Conservation (phyloP, 2,888 invertebrate genomes). For the Drosophila mettleri region DNA sequence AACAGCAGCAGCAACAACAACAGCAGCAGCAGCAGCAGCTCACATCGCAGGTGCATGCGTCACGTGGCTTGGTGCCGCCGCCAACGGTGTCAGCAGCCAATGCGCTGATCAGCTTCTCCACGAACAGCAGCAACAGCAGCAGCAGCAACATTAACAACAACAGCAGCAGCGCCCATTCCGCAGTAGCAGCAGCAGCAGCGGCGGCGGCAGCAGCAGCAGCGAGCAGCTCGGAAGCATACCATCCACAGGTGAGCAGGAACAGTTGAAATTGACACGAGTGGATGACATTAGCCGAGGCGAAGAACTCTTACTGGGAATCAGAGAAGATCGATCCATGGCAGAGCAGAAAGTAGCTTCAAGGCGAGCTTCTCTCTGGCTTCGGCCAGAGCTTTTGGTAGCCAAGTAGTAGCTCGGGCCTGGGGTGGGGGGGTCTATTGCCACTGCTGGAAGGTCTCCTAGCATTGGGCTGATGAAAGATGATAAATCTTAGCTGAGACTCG, state of each 20-base stretch:
- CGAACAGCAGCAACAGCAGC: conserved; percentile 23
- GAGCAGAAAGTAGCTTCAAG: no score
- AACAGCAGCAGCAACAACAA: conserved; percentile 31
- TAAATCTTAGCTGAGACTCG: no score
- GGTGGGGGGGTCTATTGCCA: no score
- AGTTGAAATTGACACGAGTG: not conserved
- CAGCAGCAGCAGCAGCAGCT: conserved; percentile 47
- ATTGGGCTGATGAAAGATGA: no score
- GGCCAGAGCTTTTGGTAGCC: no score
- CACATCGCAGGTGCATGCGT: conserved; percentile 29
- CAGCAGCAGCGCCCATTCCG: conserved; percentile 26
- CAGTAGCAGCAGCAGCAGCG: conserved; percentile 54
- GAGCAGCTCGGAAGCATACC: conserved; percentile 87
- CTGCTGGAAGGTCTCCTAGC: no score
- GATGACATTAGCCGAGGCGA: conserved; percentile 9
- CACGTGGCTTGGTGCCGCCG: conserved; percentile 31
- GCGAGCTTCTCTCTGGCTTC: no score
- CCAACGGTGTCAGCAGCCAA: conserved; percentile 28
- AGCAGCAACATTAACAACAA: conserved; percentile 19
- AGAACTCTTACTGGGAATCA: no score
- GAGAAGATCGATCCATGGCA: no score
- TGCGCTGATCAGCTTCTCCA: conserved; percentile 38
- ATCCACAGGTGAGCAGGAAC: conserved; percentile 87
- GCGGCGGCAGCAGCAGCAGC: conserved; percentile 46
- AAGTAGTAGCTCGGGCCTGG: no score